Percentiles rank a stretch among this genome's conserved stretches.
Conservation (phyloP, 2,113 vertebrate genomes). For the Phodopus roborovskii region DNA sequence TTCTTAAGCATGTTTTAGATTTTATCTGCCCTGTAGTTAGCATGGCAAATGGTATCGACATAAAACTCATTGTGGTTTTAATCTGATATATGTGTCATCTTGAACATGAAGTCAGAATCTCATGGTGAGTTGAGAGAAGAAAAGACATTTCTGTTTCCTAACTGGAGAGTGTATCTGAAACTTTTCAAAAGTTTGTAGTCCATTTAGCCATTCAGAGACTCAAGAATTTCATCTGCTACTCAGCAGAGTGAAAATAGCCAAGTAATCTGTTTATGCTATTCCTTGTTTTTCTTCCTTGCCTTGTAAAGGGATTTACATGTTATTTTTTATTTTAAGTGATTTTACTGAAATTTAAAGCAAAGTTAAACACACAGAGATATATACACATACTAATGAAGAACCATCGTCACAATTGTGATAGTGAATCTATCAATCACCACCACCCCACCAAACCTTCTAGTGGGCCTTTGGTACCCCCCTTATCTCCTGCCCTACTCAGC, state of each 20-base stretch:
- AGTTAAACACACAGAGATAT: not conserved
- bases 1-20: not conserved
- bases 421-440: not conserved
- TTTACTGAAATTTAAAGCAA: constrained; percentile 9
- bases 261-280: not conserved
- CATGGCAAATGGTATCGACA: not conserved
- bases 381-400: not conserved
- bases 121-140: not conserved
- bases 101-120: not conserved
- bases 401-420: not conserved
- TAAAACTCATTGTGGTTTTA: not conserved
- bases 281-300: not conserved
- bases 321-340: not conserved
- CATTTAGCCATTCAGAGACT: not conserved
- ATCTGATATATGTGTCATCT: not conserved
- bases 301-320: not conserved
- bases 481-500: not conserved
- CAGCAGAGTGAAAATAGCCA: not conserved
- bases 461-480: not conserved
- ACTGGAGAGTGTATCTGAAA: not conserved
- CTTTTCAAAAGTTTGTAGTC: not conserved
- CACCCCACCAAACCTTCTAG: not conserved
- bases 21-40: not conserved
- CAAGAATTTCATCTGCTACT: not conserved
- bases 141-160: not conserved